Conservation (phyloP, 1,140 invertebrate genomes). For the Anoplophora glabripennis region DNA sequence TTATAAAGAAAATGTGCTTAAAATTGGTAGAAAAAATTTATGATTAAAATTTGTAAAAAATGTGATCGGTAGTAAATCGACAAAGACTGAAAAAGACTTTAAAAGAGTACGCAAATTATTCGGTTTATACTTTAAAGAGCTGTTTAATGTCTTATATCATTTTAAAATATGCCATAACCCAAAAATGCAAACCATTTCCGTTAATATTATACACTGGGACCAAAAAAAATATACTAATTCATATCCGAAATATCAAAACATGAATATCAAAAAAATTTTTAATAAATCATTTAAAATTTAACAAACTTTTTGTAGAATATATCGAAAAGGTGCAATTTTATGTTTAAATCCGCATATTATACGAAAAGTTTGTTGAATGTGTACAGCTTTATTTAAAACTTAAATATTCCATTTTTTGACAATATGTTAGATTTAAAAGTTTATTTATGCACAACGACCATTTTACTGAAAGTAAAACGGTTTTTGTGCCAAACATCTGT, state of each 20-base stretch:
- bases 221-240: conserved; percentile 39
- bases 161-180: conserved; percentile 43
- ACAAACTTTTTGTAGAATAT: conserved; percentile 3
- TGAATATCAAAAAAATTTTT: conserved; percentile 33
- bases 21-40: conserved; percentile 26
- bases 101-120: conserved; percentile 24
- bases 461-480: conserved; percentile 20
- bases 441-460: conserved; percentile 2
- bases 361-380: conserved; percentile 20
- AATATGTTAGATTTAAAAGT: conserved; percentile 41
- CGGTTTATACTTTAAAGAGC: conserved; percentile 6
- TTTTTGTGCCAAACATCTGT: conserved; percentile 13
- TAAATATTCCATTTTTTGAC: conserved; percentile 46
- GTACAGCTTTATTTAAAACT: conserved; percentile 25
- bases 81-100: conserved; percentile 39
- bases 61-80: conserved; percentile 40
- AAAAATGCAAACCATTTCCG: conserved; percentile 22
- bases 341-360: conserved; percentile 12
- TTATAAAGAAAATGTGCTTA: conserved; percentile 15
- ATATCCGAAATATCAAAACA: conserved; percentile 44
- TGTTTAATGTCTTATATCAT: conserved; percentile 14
- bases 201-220: conserved; percentile 39
- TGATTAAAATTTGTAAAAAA: conserved; percentile 13
- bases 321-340: conserved; percentile 19
- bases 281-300: conserved; percentile 21